Conservation (phyloP, 2,113 vertebrate species). For the Atrichornis clamosus region DNA sequence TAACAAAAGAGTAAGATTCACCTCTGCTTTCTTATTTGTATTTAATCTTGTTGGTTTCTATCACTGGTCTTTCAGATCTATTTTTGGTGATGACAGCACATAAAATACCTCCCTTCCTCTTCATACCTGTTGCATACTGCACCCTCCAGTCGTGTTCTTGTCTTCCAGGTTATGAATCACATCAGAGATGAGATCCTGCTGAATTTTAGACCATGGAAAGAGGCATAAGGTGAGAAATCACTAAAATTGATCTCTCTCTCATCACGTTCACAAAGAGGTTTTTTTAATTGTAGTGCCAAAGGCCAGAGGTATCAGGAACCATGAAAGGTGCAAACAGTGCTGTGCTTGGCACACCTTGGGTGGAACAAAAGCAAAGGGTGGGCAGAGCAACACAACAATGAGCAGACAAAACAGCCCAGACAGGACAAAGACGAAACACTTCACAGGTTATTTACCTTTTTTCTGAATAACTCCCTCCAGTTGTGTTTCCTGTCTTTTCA, state of each 20-base stretch:
- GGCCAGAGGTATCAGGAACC: neutral
- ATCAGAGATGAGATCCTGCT: neutral
- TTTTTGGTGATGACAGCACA: neutral
- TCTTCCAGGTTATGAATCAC: neutral
- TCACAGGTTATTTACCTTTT: slow-evolving; percentile 29
- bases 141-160: neutral
- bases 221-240: neutral
- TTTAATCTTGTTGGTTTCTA: neutral
- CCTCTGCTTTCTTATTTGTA: neutral
- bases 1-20: neutral
- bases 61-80: neutral
- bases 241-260: neutral
- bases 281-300: neutral
- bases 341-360: neutral
- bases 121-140: slow-evolving; percentile 9
- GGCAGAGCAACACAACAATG: rapidly evolving
- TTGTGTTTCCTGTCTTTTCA: neutral
- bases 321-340: neutral
- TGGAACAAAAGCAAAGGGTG: neutral
- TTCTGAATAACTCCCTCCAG: neutral
- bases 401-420: neutral
- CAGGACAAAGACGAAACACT: neutral
- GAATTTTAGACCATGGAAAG: neutral
- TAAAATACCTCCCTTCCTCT: neutral
- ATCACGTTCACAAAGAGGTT: neutral